Evolutionary conservation across 2,113 vertebrate species (phyloP).

Genomic region (Illadopsis cleaveri): DNA sequence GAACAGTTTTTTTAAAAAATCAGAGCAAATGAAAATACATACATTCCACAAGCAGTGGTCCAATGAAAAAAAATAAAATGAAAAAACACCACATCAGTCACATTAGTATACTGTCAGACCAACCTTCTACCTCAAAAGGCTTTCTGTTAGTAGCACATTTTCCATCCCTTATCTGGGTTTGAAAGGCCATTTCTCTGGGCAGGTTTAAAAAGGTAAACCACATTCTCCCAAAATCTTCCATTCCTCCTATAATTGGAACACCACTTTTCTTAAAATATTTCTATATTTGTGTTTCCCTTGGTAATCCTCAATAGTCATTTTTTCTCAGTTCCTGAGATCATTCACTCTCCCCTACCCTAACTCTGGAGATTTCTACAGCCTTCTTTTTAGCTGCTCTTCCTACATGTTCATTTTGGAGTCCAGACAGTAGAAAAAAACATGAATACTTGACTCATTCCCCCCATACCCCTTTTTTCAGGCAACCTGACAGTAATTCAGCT

Average conservation of each 20-base stretch:
- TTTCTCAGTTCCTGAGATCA: neutral
- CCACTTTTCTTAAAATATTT: neutral
- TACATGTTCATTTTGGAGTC: neutral
- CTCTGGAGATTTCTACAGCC: neutral
- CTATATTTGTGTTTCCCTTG: neutral
- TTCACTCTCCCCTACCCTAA: neutral
- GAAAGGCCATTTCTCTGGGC: neutral
- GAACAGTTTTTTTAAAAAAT: neutral
- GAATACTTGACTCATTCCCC: neutral
- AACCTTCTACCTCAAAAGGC: neutral
- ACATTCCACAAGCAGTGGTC: neutral
- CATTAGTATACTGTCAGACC: neutral
- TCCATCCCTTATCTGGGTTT: neutral
- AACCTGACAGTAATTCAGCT: neutral
- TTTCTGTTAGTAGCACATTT: neutral
- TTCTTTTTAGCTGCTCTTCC: neutral
- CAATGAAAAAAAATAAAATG: neutral
- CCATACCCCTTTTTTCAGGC: neutral
- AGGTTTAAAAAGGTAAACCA: neutral
- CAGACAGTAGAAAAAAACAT: neutral
- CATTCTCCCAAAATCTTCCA: neutral
- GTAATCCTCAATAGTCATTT: neutral
- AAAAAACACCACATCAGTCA: neutral
- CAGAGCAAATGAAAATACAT: neutral
- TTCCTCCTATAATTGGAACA: neutral